A percentile compares a stretch with the other conserved stretches of the same genome.
Evolutionary conservation across 2,888 invertebrate genomes (phyloP).

Genomic region (Drosophila greeni): DNA sequence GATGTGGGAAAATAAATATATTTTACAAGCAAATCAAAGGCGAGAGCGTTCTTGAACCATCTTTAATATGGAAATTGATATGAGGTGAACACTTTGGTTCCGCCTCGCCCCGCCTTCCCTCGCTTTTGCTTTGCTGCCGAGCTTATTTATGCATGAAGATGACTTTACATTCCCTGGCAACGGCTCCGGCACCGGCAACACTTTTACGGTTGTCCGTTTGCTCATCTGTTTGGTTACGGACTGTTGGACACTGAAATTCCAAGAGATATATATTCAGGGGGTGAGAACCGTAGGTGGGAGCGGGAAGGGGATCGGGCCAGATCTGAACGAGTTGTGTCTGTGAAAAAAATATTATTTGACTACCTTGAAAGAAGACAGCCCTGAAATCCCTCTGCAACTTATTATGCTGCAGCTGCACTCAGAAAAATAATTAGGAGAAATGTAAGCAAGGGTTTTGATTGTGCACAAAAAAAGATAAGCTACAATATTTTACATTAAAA

Average conservation of each 20-base stretch:
- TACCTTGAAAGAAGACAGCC: constrained; percentile 34
- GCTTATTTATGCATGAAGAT: constrained; percentile 73
- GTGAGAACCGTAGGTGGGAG: constrained; percentile 1
- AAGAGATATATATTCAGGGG: constrained; percentile 8
- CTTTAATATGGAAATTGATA: constrained; percentile 74
- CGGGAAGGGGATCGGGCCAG: constrained; percentile 1
- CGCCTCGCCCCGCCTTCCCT: constrained; percentile 15
- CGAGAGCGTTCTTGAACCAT: constrained; percentile 44
- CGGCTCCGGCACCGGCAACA: constrained; percentile 63
- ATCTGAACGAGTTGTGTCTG: constrained; percentile 41
- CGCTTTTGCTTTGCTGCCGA: constrained; percentile 23
- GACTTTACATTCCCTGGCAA: constrained; percentile 67
- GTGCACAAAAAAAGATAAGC: too few relatives aligned
- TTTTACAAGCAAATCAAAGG: constrained; percentile 62
- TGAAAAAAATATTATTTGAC: constrained; percentile 55
- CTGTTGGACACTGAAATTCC: constrained; percentile 55
- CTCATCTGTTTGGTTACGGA: constrained; percentile 61
- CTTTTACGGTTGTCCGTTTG: constrained; percentile 65
- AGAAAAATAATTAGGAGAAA: neutral
- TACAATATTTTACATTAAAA: too few relatives aligned
- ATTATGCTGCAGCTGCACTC: constrained; percentile 11
- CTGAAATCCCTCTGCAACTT: constrained; percentile 29
- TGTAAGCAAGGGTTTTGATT: neutral
- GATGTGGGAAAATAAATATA: constrained; percentile 61
- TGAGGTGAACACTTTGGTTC: constrained; percentile 48